Conservation (phyloP, 64 coral and sea anemone species). For the Porites australiensis region DNA sequence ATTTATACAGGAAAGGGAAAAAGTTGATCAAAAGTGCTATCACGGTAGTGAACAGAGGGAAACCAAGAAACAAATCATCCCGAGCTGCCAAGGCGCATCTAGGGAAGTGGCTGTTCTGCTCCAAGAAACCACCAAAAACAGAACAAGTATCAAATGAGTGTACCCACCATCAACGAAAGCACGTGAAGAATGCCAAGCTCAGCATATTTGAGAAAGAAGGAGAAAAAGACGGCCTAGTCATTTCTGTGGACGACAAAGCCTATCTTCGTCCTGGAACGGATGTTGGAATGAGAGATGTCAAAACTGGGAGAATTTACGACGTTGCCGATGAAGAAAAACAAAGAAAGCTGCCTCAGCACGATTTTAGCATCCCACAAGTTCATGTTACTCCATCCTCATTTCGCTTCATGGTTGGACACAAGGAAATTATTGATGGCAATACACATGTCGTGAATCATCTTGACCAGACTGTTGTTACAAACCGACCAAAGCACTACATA, state of each 20-base stretch:
- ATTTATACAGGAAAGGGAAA: conserved; percentile 35
- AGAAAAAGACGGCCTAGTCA: conserved; percentile 36
- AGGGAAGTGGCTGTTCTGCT: conserved; percentile 47
- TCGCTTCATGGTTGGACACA: conserved; percentile 39
- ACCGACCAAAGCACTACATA: conserved; percentile 54
- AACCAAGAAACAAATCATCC: conserved; percentile 14
- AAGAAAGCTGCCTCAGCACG: conserved; percentile 37
- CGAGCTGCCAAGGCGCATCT: conserved; percentile 41
- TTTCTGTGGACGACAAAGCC: conserved; percentile 58
- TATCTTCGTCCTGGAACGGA: conserved; percentile 52
- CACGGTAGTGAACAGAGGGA: conserved; percentile 44
- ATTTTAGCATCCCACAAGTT: conserved; percentile 49
- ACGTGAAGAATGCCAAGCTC: conserved; percentile 62
- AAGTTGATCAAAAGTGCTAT: conserved; percentile 51
- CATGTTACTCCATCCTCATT: conserved; percentile 42
- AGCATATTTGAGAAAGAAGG: conserved; percentile 44
- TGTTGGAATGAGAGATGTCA: conserved; percentile 61
- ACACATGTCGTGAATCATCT: conserved; percentile 52
- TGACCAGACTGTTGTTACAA: conserved; percentile 37
- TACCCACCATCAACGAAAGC: conserved; percentile 59
- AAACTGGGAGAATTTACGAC: conserved; percentile 36
- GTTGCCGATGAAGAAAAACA: conserved; percentile 19
- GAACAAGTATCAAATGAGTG: conserved; percentile 60
- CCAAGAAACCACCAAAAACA: conserved; percentile 58
- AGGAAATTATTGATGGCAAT: conserved; percentile 58